These are phyloP conservation scores for Parasteatoda tepidariorum DNA, from an alignment of 1,140 invertebrate genomes.

Conservation along the genomic window DNA sequence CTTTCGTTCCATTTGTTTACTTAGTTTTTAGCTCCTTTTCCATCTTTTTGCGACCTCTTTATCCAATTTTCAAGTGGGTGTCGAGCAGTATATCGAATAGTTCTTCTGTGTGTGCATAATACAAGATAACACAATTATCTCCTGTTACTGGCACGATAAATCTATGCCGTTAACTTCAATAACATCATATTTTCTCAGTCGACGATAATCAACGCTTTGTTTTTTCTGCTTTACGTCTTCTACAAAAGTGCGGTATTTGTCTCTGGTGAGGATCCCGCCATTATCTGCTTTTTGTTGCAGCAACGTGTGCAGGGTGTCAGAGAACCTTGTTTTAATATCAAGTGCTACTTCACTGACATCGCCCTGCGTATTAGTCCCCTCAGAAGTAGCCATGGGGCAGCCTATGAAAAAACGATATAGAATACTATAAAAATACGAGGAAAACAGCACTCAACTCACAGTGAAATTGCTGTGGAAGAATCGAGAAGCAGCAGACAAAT, in stretches of 20 bases:
- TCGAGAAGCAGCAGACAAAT: too few relatives aligned
- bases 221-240: slow-evolving; percentile 21
- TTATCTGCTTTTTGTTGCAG: background rate
- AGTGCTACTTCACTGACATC: too few relatives aligned
- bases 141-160: slow-evolving; percentile 45
- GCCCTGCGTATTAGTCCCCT: too few relatives aligned
- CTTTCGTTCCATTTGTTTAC: slow-evolving; percentile 38
- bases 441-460: too few relatives aligned
- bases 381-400: too few relatives aligned
- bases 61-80: slow-evolving; percentile 39
- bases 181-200: slow-evolving; percentile 32
- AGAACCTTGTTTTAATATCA: slow-evolving; percentile 17
- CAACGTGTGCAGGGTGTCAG: background rate
- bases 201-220: slow-evolving; percentile 26
- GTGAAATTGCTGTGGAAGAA: too few relatives aligned
- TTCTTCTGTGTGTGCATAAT: slow-evolving; percentile 46
- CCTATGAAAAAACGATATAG: too few relatives aligned
- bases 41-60: slow-evolving; percentile 22
- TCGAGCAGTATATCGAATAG: slow-evolving; percentile 42
- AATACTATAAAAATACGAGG: too few relatives aligned
- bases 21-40: slow-evolving; percentile 44
- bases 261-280: slow-evolving; percentile 1
- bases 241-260: slow-evolving; percentile 19
- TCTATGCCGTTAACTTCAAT: slow-evolving; percentile 1
- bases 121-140: slow-evolving; percentile 42